Evolutionary conservation across 2,113 vertebrate species (phyloP).

Genomic region (Ictalurus punctatus): DNA sequence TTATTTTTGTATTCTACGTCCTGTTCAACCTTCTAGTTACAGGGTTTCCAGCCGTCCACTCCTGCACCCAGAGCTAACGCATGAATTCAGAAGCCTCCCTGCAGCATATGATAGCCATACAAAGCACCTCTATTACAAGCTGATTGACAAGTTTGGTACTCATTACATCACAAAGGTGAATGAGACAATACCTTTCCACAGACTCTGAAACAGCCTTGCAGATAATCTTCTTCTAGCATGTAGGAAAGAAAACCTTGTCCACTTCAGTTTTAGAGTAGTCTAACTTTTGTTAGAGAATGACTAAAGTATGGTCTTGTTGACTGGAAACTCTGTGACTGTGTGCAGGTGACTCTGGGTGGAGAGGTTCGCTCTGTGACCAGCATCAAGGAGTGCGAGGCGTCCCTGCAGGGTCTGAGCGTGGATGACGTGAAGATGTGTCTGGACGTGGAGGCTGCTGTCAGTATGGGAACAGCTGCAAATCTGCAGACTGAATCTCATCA

Average conservation of each 20-base stretch:
- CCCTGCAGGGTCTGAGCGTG: slow-evolving; percentile 68
- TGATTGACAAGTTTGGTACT: slow-evolving; percentile 74
- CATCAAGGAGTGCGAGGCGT: slow-evolving; percentile 74
- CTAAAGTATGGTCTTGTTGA: too few species aligned
- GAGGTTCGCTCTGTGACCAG: slow-evolving; percentile 75
- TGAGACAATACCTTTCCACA: background rate
- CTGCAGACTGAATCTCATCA: slow-evolving; percentile 46
- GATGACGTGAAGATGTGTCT: slow-evolving; percentile 77
- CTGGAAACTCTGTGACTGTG: background rate
- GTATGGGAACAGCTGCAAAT: background rate
- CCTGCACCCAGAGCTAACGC: slow-evolving; percentile 63
- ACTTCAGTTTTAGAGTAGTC: background rate
- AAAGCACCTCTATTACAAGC: slow-evolving; percentile 68
- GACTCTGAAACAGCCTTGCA: background rate
- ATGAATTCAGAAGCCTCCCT: slow-evolving; percentile 46
- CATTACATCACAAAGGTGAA: slow-evolving; percentile 75
- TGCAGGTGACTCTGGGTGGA: slow-evolving; percentile 75
- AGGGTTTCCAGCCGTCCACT: slow-evolving; percentile 57
- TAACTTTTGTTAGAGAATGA: background rate
- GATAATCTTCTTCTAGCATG: background rate
- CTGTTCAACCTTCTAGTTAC: slow-evolving; percentile 59
- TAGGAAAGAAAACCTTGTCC: background rate
- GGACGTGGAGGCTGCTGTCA: slow-evolving; percentile 68
- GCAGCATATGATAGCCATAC: slow-evolving; percentile 11
- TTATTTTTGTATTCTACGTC: background rate